Conservation (phyloP, 37 sponge, comb jelly and placozoan genomes). For the Bolinopsis microptera region DNA sequence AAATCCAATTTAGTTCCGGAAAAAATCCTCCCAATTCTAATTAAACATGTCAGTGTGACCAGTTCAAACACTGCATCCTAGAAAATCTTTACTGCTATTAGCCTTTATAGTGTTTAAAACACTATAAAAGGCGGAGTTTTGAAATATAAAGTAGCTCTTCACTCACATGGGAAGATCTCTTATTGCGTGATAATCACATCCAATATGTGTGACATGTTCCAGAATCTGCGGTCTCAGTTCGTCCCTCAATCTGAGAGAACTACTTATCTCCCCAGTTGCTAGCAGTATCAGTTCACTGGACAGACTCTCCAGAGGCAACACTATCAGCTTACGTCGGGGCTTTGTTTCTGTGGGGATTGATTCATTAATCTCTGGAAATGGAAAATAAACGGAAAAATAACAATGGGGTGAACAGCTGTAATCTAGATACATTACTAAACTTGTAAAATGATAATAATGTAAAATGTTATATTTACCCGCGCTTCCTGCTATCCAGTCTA, state of each 20-base stretch:
- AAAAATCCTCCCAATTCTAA: too few species aligned
- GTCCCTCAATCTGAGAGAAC: background rate
- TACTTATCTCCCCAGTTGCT: background rate
- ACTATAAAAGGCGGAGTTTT: too few species aligned
- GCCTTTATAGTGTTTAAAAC: too few species aligned
- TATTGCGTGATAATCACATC: slow-evolving; percentile 1
- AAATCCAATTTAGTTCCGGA: too few species aligned
- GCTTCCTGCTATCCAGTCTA: background rate
- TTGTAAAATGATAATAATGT: too few species aligned
- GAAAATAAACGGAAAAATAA: background rate
- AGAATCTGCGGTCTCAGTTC: slow-evolving; percentile 31
- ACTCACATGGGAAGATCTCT: background rate
- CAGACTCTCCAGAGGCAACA: background rate
- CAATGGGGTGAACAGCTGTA: too few species aligned
- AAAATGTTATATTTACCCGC: too few species aligned
- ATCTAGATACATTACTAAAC: too few species aligned
- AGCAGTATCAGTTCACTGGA: background rate
- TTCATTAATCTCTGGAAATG: background rate
- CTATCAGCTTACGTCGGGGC: background rate
- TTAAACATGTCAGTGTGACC: too few species aligned
- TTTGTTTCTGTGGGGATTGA: background rate
- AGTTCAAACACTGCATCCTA: too few species aligned
- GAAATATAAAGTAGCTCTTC: too few species aligned
- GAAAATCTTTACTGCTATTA: too few species aligned
- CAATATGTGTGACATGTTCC: background rate